A percentile compares a stretch with the other conserved stretches of the same genome.
phyloP scores from a whole-genome alignment of 2,113 vertebrate genomes.

The Carassius auratus region DNA sequence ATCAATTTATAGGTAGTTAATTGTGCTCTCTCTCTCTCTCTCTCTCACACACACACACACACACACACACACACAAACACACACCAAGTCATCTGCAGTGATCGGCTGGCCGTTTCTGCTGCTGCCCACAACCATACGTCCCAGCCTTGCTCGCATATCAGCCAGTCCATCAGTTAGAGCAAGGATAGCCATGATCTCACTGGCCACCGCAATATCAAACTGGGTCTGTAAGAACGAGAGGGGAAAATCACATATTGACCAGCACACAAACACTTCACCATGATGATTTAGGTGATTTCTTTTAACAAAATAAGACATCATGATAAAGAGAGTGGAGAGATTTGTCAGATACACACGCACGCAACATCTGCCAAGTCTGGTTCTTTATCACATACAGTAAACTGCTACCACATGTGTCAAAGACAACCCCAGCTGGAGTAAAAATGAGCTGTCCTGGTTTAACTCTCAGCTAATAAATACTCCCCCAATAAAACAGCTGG shows the following conservation, averaged over 20 bases:
- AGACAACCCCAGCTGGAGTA: constrained; percentile 33
- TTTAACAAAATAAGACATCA: background rate
- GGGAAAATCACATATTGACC: background rate
- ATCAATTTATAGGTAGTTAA: no score
- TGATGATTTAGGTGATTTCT: constrained; percentile 11
- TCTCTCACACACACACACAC: background rate
- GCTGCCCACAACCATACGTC: constrained; percentile 92
- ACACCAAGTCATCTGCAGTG: constrained; percentile 91
- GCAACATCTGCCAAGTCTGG: constrained; percentile 1
- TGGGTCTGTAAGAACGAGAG: constrained; percentile 80
- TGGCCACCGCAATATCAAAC: constrained; percentile 97
- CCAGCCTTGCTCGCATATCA: constrained; percentile 91
- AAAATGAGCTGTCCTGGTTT: constrained; percentile 27
- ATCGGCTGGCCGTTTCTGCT: constrained; percentile 83
- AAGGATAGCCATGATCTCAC: constrained; percentile 98
- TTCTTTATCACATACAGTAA: constrained; percentile 38
- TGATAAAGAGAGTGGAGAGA: background rate
- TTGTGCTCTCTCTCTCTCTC: no score
- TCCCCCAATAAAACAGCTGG: constrained; percentile 41
- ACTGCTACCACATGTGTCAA: constrained; percentile 43
- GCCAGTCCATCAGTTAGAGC: constrained; percentile 84
- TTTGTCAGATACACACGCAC: constrained; percentile 5
- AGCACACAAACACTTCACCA: background rate
- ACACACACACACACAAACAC: constrained; percentile 51
- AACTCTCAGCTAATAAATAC: constrained; percentile 40